phyloP scores from a whole-genome alignment of 2,888 invertebrate genomes.

The Herminia tarsipennalis region DNA sequence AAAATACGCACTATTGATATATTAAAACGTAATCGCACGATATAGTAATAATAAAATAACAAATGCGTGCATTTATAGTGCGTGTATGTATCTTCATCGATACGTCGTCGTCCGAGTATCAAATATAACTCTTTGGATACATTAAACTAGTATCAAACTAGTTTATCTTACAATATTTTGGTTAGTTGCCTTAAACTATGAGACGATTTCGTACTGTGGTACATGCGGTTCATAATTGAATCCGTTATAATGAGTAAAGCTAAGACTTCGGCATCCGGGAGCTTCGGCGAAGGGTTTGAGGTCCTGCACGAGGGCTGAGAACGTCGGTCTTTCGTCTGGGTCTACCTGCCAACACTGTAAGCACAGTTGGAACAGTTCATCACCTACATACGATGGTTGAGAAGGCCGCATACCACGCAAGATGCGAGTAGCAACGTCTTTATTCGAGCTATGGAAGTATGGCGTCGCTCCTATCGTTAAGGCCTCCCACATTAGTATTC shows the following conservation, averaged over 20 bases:
- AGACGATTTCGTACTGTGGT: constrained; percentile 75
- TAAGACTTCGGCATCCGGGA: constrained; percentile 66
- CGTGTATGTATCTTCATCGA: neutral
- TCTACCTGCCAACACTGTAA: constrained; percentile 94
- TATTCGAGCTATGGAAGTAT: constrained; percentile 88
- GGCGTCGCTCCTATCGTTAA: constrained; percentile 92
- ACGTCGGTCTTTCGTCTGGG: constrained; percentile 91
- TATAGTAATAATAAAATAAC: too few species aligned
- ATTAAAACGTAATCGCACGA: too few species aligned
- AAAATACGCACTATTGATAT: neutral
- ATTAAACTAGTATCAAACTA: constrained; percentile 13
- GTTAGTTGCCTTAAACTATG: constrained; percentile 54
- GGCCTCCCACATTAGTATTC: constrained; percentile 93
- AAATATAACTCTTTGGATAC: constrained; percentile 43
- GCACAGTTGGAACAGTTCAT: constrained; percentile 93
- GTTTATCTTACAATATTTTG: constrained; percentile 25
- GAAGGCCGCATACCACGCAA: constrained; percentile 89
- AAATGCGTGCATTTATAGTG: neutral
- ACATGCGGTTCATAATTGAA: constrained; percentile 77
- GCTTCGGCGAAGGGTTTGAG: constrained; percentile 67
- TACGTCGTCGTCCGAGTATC: constrained; percentile 27
- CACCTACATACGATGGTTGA: constrained; percentile 90
- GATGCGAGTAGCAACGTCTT: constrained; percentile 89
- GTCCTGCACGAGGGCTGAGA: constrained; percentile 85
- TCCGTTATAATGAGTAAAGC: constrained; percentile 79